These are phyloP conservation scores for Stegodyphus mimosarum DNA, from an alignment of 1,140 invertebrate species.

Conservation along the genomic window DNA sequence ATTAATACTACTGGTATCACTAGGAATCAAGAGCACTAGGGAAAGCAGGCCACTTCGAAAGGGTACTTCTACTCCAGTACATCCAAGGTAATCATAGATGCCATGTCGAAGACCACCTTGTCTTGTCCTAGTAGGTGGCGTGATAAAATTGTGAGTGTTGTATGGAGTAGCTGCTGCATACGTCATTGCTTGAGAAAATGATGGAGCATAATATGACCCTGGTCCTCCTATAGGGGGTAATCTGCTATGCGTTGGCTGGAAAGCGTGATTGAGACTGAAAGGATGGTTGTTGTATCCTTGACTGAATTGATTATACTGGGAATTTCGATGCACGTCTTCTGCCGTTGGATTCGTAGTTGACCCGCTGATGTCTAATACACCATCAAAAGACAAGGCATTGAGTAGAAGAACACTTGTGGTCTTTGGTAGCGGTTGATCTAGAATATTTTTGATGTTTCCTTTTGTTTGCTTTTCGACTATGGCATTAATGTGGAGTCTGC, in stretches of 20 bases:
- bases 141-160: conserved; percentile 37
- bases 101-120: conserved; percentile 62
- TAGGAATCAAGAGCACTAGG: conserved; percentile 62
- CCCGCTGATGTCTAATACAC: conserved; percentile 62
- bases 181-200: conserved; percentile 36
- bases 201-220: conserved; percentile 44
- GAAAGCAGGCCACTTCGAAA: conserved; percentile 64
- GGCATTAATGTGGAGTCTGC: conserved; percentile 67
- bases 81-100: conserved; percentile 63
- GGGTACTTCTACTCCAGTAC: conserved; percentile 64
- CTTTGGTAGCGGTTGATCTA: conserved; percentile 60
- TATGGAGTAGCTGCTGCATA: conserved; percentile 47
- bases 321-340: conserved; percentile 43
- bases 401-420: conserved; percentile 62
- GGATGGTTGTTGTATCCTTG: conserved; percentile 15
- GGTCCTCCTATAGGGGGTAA: conserved; percentile 47
- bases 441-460: conserved; percentile 67
- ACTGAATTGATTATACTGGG: conserved; percentile 34
- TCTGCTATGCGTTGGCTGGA: conserved; percentile 52
- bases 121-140: conserved; percentile 51
- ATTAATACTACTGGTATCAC: conserved; percentile 57
- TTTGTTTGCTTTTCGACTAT: conserved; percentile 67
- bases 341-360: conserved; percentile 15
- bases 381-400: conserved; percentile 63
- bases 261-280: conserved; percentile 43